A percentile compares a stretch with the other conserved stretches of the same genome.
Evolutionary conservation across 2,113 vertebrate genomes (phyloP).

Genomic region (Gallinago undulata): DNA sequence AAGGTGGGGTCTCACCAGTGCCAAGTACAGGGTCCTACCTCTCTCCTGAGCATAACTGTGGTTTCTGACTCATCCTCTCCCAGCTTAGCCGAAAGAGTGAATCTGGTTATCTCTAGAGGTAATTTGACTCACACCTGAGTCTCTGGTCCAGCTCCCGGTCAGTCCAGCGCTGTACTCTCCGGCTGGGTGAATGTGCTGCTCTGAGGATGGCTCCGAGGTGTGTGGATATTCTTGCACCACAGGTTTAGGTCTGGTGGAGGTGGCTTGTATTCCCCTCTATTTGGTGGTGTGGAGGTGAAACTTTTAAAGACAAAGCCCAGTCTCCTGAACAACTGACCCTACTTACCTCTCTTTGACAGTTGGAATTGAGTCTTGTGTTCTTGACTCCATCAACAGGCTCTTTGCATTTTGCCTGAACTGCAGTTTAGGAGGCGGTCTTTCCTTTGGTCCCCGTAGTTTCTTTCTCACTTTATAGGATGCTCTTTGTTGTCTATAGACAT

Average conservation of each 20-base stretch:
- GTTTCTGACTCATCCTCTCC: neutral
- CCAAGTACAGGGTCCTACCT: neutral
- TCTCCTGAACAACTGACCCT: neutral
- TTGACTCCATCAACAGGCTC: neutral
- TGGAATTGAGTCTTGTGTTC: neutral
- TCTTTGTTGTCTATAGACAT: neutral
- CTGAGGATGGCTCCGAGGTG: neutral
- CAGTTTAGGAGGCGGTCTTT: neutral
- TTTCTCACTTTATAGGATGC: neutral
- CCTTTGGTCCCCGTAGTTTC: neutral
- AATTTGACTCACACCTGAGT: neutral
- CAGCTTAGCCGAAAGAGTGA: neutral
- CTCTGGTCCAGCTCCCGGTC: neutral
- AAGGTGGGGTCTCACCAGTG: no score
- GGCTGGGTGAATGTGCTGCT: neutral
- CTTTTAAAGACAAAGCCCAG: neutral
- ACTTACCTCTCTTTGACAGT: neutral
- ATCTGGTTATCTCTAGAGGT: neutral
- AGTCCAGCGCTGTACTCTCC: rapidly evolving
- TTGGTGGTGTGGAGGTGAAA: neutral
- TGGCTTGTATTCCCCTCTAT: neutral
- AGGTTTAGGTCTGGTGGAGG: neutral
- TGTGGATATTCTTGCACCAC: neutral
- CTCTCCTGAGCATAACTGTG: rapidly evolving
- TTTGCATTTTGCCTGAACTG: neutral